A percentile compares a stretch with the other conserved stretches of the same genome.
These are phyloP conservation scores for Julus scandinavius DNA, from an alignment of 2,888 invertebrate genomes.

Conservation along the genomic window DNA sequence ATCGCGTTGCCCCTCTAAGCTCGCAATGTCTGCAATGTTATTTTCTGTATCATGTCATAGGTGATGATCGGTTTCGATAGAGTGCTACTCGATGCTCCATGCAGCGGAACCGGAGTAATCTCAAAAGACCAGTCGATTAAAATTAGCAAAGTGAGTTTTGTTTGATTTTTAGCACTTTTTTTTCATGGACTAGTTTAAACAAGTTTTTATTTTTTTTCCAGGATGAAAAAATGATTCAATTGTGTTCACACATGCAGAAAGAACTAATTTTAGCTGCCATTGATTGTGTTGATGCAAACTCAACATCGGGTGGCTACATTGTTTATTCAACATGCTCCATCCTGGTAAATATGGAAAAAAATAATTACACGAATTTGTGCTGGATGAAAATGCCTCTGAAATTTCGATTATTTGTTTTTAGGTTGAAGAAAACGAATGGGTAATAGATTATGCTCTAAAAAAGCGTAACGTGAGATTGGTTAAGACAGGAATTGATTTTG, in stretches of 20 bases:
- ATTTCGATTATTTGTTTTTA: conserved; percentile 61
- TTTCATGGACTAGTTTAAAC: not conserved
- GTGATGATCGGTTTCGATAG: conserved; percentile 93
- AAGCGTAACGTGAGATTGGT: conserved; percentile 91
- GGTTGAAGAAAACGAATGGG: conserved; percentile 99
- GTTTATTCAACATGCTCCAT: conserved; percentile 99
- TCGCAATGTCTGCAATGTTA: not conserved
- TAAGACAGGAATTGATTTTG: conserved; percentile 93
- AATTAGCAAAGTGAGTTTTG: conserved; percentile 74
- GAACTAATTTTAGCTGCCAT: conserved; percentile 95
- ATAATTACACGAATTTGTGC: not conserved
- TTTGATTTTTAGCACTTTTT: not conserved
- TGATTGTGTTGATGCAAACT: conserved; percentile 92
- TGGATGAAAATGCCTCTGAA: not conserved
- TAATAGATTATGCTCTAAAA: conserved; percentile 93
- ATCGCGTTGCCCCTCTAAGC: not conserved
- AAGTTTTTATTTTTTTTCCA: conserved; percentile 59
- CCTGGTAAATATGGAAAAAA: conserved; percentile 69
- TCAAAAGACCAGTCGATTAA: conserved; percentile 98
- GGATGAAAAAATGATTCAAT: conserved; percentile 87
- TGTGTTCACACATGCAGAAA: conserved; percentile 91
- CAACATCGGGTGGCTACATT: conserved; percentile 90
- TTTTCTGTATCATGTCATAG: conserved; percentile 65
- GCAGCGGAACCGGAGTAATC: conserved; percentile 97
- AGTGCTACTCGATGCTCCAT: conserved; percentile 96